A percentile compares a stretch with the other conserved stretches of the same genome.
Conservation (phyloP, 2,113 vertebrate genomes). For the Acrocephalus arundinaceus region DNA sequence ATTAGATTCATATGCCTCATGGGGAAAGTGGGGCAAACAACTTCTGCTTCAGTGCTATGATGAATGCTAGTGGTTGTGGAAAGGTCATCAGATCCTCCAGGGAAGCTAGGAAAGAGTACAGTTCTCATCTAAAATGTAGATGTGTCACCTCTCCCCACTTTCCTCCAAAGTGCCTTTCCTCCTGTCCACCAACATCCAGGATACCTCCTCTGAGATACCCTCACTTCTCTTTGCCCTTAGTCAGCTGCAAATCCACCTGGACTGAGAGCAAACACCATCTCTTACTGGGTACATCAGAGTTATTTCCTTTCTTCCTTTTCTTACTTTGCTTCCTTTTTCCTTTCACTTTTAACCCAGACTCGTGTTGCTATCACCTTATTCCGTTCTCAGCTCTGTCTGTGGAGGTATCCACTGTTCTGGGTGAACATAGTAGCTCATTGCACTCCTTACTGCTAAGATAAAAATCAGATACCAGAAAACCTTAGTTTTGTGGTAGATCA, state of each 20-base stretch:
- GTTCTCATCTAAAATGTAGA: background rate
- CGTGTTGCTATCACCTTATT: background rate
- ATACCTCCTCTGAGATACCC: background rate
- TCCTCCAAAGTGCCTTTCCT: background rate
- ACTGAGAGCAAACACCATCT: background rate
- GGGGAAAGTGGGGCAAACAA: accelerated
- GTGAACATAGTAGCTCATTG: background rate
- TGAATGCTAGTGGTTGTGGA: background rate
- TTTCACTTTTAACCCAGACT: background rate
- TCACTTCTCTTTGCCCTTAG: background rate
- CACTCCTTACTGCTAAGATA: background rate
- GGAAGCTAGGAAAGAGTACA: background rate
- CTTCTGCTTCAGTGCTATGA: background rate
- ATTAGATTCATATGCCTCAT: background rate
- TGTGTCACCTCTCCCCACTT: background rate
- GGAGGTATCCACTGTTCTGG: background rate
- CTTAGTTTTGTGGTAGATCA: background rate
- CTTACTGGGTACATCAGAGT: background rate
- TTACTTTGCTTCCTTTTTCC: background rate
- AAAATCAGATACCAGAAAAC: background rate
- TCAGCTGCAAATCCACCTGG: background rate
- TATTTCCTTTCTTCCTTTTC: background rate
- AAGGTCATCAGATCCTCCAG: background rate
- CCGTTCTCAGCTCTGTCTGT: background rate
- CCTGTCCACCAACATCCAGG: background rate